phyloP scores from a whole-genome alignment of 2,888 invertebrate genomes.

The Nomada flava region DNA sequence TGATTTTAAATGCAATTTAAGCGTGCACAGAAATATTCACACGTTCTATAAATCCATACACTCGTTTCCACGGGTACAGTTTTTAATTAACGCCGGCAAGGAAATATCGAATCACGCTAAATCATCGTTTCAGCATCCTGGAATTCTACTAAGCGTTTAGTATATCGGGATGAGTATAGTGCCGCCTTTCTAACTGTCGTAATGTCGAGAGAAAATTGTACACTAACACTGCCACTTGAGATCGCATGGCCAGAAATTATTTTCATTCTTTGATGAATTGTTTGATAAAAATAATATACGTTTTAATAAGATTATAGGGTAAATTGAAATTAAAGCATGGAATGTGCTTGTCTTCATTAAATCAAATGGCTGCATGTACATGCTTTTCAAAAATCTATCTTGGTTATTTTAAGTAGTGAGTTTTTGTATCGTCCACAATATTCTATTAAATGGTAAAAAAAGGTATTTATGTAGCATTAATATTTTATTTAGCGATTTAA shows the following conservation, averaged over 20 bases:
- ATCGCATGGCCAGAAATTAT: conserved; percentile 28
- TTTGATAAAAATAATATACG: conserved; percentile 57
- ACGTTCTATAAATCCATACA: conserved; percentile 17
- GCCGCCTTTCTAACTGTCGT: conserved; percentile 59
- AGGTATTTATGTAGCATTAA: neutral
- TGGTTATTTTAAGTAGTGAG: too few relatives aligned
- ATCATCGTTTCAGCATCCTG: conserved; percentile 51
- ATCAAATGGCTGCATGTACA: too few relatives aligned
- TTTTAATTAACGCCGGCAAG: conserved; percentile 16
- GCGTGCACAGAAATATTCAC: conserved; percentile 10
- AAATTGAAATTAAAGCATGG: conserved; percentile 48
- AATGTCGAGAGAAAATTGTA: conserved; percentile 60
- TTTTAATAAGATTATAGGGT: conserved; percentile 55
- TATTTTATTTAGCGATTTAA: neutral
- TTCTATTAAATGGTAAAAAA: neutral
- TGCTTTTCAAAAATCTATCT: too few relatives aligned
- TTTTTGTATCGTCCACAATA: too few relatives aligned
- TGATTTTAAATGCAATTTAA: conserved; percentile 15
- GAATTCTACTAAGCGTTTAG: conserved; percentile 54
- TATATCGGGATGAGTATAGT: conserved; percentile 31
- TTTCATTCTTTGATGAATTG: conserved; percentile 51
- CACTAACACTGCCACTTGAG: conserved; percentile 44
- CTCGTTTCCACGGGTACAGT: neutral
- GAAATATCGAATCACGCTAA: conserved; percentile 27
- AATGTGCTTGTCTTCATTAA: too few relatives aligned